Base-by-base conservation (phyloP, 2,113 vertebrate genomes). In the Sorex araneus region DNA sequence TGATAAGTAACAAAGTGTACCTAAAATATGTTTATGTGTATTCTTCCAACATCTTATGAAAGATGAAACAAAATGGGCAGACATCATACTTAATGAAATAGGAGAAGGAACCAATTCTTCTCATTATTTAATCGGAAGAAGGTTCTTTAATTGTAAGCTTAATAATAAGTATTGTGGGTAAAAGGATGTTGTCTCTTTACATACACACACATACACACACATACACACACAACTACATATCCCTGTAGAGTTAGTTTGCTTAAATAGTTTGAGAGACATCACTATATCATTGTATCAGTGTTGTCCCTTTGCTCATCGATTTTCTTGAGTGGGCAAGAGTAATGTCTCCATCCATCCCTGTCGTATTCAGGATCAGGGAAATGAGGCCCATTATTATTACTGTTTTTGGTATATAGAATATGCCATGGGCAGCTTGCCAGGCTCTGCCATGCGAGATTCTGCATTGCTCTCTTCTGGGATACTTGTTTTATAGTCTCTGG, bases 211-310 rank as follows among this genome's bases (percentile, higher is more conserved):
- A 50, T 9, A 50, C 47, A 50, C 47, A 50, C 47, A 50, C 66
- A 77, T 7, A 57, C 74, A 88, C 63, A 40, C 40, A 40, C 40
- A 40, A 5, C 60, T 74, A 69, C 89, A 83, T 63, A 85, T 73
- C 23, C 2, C 32, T 69, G 12, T 30, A 23, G 2, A 88, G 12
- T 19, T 82, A 64, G 64, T 93, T 66, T 63, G 1, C 79, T 57
- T 95, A 93, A 76, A 36, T 67, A 79, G 25, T 73, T 83, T 79
- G 50, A 34, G 36, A 27, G 45, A n/a, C n/a, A n/a, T n/a, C n/a
- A n/a, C n/a, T n/a, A n/a, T n/a, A n/a, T n/a, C n/a, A n/a, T n/a
- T n/a, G n/a, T n/a, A n/a, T n/a, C n/a, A n/a, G n/a, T n/a, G n/a
- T n/a, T n/a, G n/a, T n/a, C n/a, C n/a, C n/a, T n/a, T n/a, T n/a